Conservation (phyloP, 2,113 vertebrate genomes). For the Toxotes jaculatrix region DNA sequence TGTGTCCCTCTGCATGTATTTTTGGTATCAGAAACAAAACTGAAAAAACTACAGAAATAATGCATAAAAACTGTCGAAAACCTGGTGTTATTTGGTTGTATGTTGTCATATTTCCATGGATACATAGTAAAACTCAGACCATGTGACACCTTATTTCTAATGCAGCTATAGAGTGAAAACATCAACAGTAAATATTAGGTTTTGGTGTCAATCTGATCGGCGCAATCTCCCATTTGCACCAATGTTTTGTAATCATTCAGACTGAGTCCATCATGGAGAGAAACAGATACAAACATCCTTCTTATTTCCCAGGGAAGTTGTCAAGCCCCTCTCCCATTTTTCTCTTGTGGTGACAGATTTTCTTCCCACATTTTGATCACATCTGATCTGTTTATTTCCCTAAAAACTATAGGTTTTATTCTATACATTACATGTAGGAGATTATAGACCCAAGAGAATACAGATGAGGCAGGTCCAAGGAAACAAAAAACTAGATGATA, state of each 20-base stretch:
- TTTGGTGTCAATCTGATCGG: constrained; percentile 2
- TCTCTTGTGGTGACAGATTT: not conserved
- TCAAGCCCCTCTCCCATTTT: not conserved
- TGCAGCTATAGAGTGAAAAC: not conserved
- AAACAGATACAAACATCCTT: constrained; percentile 16
- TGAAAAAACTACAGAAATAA: not conserved
- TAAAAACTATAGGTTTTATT: not conserved
- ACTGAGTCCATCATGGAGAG: not conserved
- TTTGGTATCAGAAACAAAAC: not conserved
- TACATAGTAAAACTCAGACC: not conserved
- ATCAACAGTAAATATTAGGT: constrained; percentile 21
- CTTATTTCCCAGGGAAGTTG: not conserved
- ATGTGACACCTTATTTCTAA: not conserved
- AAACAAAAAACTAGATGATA: constrained; percentile 4
- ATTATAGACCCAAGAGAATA: constrained; percentile 4
- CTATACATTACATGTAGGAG: not conserved
- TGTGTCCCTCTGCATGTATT: not conserved
- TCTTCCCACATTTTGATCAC: not conserved
- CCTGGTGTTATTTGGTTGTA: too few species aligned
- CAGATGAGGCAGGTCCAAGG: not conserved
- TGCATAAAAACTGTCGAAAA: not conserved
- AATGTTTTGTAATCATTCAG: not conserved
- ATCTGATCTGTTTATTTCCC: constrained; percentile 8
- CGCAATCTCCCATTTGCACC: not conserved
- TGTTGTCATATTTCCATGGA: not conserved